Percentiles rank a stretch among this genome's conserved stretches.
phyloP scores from a whole-genome alignment of 2,888 invertebrate species.

The Trachelus troglodyta region DNA sequence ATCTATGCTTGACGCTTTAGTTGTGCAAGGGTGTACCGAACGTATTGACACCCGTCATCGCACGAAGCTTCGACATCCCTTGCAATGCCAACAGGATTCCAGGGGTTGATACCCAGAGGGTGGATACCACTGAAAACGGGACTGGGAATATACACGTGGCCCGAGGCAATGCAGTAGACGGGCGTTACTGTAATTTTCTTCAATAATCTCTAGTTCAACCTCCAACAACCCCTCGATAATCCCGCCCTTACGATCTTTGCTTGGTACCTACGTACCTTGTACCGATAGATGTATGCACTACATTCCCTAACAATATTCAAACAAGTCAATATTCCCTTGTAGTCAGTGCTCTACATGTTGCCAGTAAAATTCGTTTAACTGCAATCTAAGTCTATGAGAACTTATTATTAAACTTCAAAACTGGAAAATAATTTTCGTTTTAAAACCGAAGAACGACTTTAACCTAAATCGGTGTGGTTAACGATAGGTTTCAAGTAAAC shows the following conservation, averaged over 20 bases:
- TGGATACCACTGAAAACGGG: slow-evolving; percentile 14
- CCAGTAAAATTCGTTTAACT: no score
- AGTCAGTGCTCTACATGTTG: no score
- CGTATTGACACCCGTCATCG: slow-evolving; percentile 52
- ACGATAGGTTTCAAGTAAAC: not conserved
- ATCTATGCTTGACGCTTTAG: not conserved
- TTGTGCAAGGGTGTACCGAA: slow-evolving; percentile 18
- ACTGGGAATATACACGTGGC: slow-evolving; percentile 28
- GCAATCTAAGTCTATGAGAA: no score
- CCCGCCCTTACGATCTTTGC: not conserved
- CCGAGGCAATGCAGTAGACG: slow-evolving; percentile 37
- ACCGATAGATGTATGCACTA: not conserved
- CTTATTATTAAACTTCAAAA: no score
- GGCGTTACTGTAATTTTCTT: slow-evolving; percentile 45
- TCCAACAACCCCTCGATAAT: not conserved
- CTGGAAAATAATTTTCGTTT: not conserved
- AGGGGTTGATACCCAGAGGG: slow-evolving; percentile 16
- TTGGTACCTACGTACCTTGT: not conserved
- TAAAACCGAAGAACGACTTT: not conserved
- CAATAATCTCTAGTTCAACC: slow-evolving; percentile 35
- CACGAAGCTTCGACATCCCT: slow-evolving; percentile 23
- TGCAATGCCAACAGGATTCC: slow-evolving; percentile 12
- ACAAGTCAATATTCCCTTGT: no score
- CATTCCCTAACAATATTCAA: no score
- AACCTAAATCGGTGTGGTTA: not conserved